Evolutionary conservation across 1,140 invertebrate species (phyloP).

Genomic region (Ceratoteleas bidentatus): DNA sequence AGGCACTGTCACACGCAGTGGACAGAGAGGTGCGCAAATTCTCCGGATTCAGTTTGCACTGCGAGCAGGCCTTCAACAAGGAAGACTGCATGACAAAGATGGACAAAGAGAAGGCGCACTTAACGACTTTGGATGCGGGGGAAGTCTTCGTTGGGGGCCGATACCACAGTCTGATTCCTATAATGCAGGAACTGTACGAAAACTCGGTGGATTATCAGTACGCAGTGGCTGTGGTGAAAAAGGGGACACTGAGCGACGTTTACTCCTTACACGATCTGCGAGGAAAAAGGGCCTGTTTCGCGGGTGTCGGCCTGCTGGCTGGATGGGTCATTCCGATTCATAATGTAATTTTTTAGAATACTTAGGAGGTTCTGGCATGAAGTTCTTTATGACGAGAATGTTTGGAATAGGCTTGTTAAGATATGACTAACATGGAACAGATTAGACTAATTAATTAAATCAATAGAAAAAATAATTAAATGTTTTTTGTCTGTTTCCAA

Average conservation of each 20-base stretch:
- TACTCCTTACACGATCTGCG: slow-evolving; percentile 85
- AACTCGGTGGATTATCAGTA: slow-evolving; percentile 86
- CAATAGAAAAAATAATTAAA: too few relatives aligned
- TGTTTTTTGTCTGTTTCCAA: too few relatives aligned
- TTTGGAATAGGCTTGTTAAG: too few relatives aligned
- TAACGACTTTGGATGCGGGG: slow-evolving; percentile 94
- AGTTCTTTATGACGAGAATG: too few relatives aligned
- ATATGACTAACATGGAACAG: too few relatives aligned
- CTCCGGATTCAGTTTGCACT: slow-evolving; percentile 79
- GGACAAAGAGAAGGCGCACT: slow-evolving; percentile 89
- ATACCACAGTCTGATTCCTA: slow-evolving; percentile 95
- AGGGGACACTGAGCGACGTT: slow-evolving; percentile 84
- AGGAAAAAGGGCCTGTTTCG: slow-evolving; percentile 92
- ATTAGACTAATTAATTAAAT: too few relatives aligned
- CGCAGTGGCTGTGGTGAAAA: slow-evolving; percentile 92
- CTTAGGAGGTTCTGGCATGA: too few relatives aligned
- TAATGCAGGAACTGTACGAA: slow-evolving; percentile 88
- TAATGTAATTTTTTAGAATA: slow-evolving; percentile 48
- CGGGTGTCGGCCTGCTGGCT: slow-evolving; percentile 93
- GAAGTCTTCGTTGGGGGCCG: slow-evolving; percentile 95
- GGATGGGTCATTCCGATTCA: slow-evolving; percentile 96
- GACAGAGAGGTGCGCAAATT: slow-evolving; percentile 81
- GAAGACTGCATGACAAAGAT: slow-evolving; percentile 91
- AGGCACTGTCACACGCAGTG: slow-evolving; percentile 85
- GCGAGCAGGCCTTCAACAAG: slow-evolving; percentile 87